Evolutionary conservation across 2,888 invertebrate species (phyloP).

Genomic region (Melinaea marsaeus): DNA sequence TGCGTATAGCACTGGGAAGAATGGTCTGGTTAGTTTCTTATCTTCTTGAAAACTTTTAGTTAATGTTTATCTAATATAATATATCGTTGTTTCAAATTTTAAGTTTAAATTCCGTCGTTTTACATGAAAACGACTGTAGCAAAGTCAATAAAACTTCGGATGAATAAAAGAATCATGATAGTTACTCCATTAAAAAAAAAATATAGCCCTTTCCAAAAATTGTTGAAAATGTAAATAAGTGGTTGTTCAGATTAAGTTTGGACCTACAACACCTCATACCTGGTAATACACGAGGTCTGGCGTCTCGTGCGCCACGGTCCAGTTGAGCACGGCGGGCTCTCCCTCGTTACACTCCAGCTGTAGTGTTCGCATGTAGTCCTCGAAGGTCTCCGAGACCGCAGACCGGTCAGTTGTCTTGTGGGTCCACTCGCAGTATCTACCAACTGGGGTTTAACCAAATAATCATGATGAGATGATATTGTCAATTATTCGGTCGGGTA

Average conservation of each 20-base stretch:
- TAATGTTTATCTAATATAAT: no score
- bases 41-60: background rate
- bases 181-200: no score
- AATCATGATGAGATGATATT: background rate
- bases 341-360: slow-evolving; percentile 86
- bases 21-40: background rate
- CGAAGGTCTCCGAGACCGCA: slow-evolving; percentile 84
- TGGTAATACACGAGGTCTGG: slow-evolving; percentile 93
- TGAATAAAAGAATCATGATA: no score
- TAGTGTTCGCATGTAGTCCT: slow-evolving; percentile 86
- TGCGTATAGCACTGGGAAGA: slow-evolving; percentile 90
- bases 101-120: no score
- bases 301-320: slow-evolving; percentile 91
- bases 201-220: no score
- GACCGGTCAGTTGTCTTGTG: slow-evolving; percentile 88
- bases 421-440: slow-evolving; percentile 92
- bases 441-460: slow-evolving; percentile 67
- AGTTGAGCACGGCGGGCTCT: slow-evolving; percentile 85
- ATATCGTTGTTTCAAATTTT: no score
- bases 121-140: no score
- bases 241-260: no score
- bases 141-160: no score
- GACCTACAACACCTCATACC: slow-evolving; percentile 67
- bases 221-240: no score
- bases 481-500: no score